These are phyloP conservation scores for Acrossocheilus fasciatus DNA, from an alignment of 2,797 vertebrate genomes.

Conservation along the genomic window DNA sequence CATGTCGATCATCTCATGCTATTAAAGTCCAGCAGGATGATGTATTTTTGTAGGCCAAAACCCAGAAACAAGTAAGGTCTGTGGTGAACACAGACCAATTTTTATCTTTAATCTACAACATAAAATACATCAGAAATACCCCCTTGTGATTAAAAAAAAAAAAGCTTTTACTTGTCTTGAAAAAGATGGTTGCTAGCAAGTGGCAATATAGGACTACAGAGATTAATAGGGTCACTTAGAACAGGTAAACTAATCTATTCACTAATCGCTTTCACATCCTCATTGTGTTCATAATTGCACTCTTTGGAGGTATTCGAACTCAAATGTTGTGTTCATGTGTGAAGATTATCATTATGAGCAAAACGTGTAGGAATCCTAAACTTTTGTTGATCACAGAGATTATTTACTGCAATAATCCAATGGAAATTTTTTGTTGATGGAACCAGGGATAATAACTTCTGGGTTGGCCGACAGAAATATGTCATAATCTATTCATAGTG, in stretches of 20 bases:
- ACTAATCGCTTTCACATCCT: neutral
- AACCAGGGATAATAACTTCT: too few relatives aligned
- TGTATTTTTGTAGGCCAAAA: neutral
- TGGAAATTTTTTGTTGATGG: too few relatives aligned
- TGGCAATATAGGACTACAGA: constrained; percentile 34
- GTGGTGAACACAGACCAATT: neutral
- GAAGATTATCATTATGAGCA: too few relatives aligned
- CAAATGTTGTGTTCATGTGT: too few relatives aligned
- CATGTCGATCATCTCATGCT: neutral
- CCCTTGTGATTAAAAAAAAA: neutral
- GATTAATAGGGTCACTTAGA: neutral
- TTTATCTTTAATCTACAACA: neutral
- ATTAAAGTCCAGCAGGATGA: neutral
- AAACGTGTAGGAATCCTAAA: neutral
- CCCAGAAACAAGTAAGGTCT: too few relatives aligned
- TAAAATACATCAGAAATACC: neutral
- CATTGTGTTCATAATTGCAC: neutral
- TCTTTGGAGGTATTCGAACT: neutral
- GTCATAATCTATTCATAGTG: neutral
- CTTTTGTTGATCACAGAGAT: too few relatives aligned
- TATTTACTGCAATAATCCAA: too few relatives aligned
- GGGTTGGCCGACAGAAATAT: neutral
- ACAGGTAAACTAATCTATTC: neutral
- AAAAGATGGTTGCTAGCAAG: neutral
- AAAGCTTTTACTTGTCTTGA: neutral